Evolutionary conservation across 2,888 invertebrate species (phyloP), one percentile per base, ranked within the genome.

Genomic region (Nowickia ferox): DNA sequence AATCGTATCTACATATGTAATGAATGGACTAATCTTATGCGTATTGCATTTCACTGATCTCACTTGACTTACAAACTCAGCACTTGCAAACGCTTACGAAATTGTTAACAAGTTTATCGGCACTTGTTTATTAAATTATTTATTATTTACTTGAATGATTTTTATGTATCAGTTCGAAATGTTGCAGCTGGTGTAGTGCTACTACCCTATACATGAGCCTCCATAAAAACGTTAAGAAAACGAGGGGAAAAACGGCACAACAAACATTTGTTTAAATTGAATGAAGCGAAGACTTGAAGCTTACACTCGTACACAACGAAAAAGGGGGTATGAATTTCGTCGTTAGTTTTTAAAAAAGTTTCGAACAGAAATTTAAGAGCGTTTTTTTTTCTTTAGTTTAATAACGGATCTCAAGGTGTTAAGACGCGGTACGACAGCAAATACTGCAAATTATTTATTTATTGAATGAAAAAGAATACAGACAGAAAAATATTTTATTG

Each of bases 371-470:
- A 71, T 38, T 63, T 69, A 61, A 69, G 44, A 78, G 69, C 51
- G 46, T 40, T 57, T 40, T 30, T 59, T 30, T 40, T 30, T 61
- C 19, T 74, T 83, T 17, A 85, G 85, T 85, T 85, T 63, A 19
- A 68, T 42, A 82, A 44, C 77, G 74, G 48, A 85, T 78, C 78
- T 78, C 48, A 74, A 82, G 74, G 74, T 53, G 81, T 74, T 63
- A 74, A 78, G 63, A 82, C 81, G 72, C 53, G 51, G 19, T 5
- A 17, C 59, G 59, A 5, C 38, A 48, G 5, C 11, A 42, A 66
- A 42, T 11, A 59, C 30, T 2, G n/a, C 8, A 30, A 65, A 19
- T 17, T 38, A 71, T 46, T 15, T 44, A 38, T 68, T 48, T 17
- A 76, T 69, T 76, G 63, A 69, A 76, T 53, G 76, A 82, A 76